Conservation (phyloP, 1,140 invertebrate genomes). For the Habropoda laboriosa region DNA sequence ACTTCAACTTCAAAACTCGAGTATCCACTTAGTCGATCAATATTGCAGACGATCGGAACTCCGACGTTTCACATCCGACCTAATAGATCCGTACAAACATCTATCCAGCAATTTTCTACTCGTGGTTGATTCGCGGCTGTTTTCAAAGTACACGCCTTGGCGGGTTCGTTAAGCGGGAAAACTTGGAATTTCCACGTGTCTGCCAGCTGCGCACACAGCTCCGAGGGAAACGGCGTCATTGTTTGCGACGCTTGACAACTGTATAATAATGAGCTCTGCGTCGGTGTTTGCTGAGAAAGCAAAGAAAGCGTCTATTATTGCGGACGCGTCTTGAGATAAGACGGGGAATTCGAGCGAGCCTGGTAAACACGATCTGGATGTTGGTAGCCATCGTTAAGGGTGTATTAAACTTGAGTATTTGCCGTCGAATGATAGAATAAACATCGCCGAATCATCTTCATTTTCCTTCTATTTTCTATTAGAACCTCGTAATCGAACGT, state of each 20-base stretch:
- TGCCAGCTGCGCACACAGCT: conserved; percentile 3
- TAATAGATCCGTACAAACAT: too few species aligned
- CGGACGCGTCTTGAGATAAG: background rate
- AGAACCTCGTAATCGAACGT: too few species aligned
- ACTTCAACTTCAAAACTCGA: too few species aligned
- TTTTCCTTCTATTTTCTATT: background rate
- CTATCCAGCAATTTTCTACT: background rate
- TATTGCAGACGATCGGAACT: too few species aligned
- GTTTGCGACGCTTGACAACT: conserved; percentile 37
- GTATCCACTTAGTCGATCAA: too few species aligned
- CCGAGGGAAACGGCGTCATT: background rate
- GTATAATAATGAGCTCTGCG: conserved; percentile 35
- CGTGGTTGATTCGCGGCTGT: conserved; percentile 11
- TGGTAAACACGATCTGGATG: background rate
- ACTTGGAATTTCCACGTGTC: conserved; percentile 34
- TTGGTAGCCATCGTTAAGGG: background rate
- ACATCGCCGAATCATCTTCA: background rate
- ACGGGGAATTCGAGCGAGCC: too few species aligned
- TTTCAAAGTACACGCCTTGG: conserved; percentile 19
- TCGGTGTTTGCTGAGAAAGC: conserved; percentile 36
- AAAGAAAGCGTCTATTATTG: conserved; percentile 38
- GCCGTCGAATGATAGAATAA: too few species aligned
- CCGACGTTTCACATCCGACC: too few species aligned
- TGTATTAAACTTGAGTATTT: background rate
- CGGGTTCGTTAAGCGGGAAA: conserved; percentile 40